Evolutionary conservation across 1,140 invertebrate species (phyloP).

Genomic region (Aphelenchoides avenae): DNA sequence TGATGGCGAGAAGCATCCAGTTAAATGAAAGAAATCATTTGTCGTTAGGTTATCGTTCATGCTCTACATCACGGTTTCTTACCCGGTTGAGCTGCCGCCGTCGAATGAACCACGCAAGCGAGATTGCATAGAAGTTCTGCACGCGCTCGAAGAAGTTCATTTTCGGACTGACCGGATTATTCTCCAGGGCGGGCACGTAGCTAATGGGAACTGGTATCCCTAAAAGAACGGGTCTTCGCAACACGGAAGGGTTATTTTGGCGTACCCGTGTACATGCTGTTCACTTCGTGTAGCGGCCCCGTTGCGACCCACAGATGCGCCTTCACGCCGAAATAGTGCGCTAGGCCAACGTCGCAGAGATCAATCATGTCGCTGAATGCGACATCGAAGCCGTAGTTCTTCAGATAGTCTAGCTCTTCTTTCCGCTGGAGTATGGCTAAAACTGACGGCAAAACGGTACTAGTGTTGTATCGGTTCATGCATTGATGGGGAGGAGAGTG

Average conservation of each 20-base stretch:
- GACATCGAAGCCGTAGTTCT: constrained; percentile 37
- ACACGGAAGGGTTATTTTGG: neutral
- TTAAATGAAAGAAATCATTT: neutral
- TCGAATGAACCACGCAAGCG: neutral
- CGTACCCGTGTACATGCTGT: constrained; percentile 24
- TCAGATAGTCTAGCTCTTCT: constrained; percentile 32
- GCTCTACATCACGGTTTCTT: neutral
- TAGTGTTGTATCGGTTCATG: too few species aligned
- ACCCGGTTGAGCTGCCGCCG: constrained; percentile 3
- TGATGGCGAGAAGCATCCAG: neutral
- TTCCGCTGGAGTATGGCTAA: constrained; percentile 31
- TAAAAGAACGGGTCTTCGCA: constrained; percentile 4
- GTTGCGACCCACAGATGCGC: constrained; percentile 30
- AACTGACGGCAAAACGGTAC: constrained; percentile 7
- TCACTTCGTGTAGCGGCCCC: constrained; percentile 29
- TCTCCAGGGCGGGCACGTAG: constrained; percentile 25
- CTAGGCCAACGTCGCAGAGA: constrained; percentile 33
- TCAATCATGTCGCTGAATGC: constrained; percentile 32
- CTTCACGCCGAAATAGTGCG: constrained; percentile 28
- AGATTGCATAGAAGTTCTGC: constrained; percentile 18
- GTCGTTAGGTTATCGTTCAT: neutral
- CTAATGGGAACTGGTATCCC: constrained; percentile 31
- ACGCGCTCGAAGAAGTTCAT: constrained; percentile 29
- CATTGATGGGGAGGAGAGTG: too few species aligned
- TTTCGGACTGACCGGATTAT: constrained; percentile 21